Conservation (phyloP, 2,888 invertebrate genomes). For the Euclidia mi region DNA sequence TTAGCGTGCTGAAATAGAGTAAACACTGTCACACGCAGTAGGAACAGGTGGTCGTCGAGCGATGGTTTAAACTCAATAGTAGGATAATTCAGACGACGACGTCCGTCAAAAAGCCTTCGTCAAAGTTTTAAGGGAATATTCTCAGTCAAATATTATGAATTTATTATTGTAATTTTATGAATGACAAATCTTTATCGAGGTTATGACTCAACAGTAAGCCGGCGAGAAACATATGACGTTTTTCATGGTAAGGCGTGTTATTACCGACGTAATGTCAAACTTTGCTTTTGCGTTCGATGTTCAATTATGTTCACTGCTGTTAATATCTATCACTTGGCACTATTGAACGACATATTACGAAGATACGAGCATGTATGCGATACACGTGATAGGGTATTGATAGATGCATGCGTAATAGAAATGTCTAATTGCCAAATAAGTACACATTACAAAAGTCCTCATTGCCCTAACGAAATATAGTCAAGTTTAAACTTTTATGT, state of each 20-base stretch:
- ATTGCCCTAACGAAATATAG: background rate
- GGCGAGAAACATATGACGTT: conserved; percentile 69
- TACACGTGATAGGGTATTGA: conserved; percentile 43
- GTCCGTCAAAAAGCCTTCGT: too few relatives aligned
- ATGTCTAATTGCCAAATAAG: conserved; percentile 34
- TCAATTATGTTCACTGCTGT: conserved; percentile 58
- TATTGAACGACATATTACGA: conserved; percentile 36
- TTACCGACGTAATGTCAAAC: conserved; percentile 57
- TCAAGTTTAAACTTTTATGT: too few relatives aligned
- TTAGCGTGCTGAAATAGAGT: too few relatives aligned
- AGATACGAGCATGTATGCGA: conserved; percentile 17
- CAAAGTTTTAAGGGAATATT: too few relatives aligned
- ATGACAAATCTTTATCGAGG: conserved; percentile 79
- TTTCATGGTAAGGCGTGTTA: conserved; percentile 25
- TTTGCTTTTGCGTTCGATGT: conserved; percentile 63
- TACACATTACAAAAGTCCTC: conserved; percentile 34
- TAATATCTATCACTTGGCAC: conserved; percentile 63
- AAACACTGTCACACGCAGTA: too few relatives aligned
- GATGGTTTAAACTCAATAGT: too few relatives aligned
- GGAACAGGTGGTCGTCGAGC: too few relatives aligned
- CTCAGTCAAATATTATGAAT: conserved; percentile 46
- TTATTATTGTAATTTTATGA: conserved; percentile 73
- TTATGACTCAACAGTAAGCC: conserved; percentile 75
- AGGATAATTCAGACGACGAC: too few relatives aligned
- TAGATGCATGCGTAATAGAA: conserved; percentile 39